phyloP scores from a whole-genome alignment of 2,113 vertebrate genomes.

The Myiopsitta monachus region DNA sequence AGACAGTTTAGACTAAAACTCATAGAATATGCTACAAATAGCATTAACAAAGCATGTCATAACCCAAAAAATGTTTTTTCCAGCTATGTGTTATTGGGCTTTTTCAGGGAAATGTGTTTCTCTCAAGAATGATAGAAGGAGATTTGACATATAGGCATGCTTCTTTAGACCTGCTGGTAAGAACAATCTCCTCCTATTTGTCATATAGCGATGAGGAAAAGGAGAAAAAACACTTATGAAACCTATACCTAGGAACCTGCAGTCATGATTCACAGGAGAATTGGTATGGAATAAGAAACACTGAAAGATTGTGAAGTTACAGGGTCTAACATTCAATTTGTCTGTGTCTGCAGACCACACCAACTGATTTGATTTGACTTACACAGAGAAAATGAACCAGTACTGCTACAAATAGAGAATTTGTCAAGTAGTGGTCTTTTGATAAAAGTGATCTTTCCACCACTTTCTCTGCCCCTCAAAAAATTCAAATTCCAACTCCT shows the following conservation, averaged over 20 bases:
- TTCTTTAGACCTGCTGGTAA: neutral
- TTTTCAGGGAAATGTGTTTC: neutral
- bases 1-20: neutral
- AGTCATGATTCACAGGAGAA: neutral
- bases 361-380: neutral
- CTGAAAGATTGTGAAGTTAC: neutral
- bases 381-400: neutral
- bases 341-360: neutral
- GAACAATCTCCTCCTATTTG: neutral
- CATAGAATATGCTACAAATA: neutral
- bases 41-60: neutral
- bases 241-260: neutral
- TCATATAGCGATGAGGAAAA: accelerated
- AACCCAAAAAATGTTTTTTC: neutral
- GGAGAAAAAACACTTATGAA: neutral
- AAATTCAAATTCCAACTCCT: neutral
- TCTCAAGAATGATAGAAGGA: neutral
- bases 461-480: neutral
- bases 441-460: neutral
- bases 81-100: neutral
- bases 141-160: neutral
- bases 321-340: neutral
- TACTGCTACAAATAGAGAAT: neutral
- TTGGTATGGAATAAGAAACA: neutral
- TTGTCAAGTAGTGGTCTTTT: neutral